These are phyloP conservation scores for Rhabdomys dilectus DNA, from an alignment of 2,113 vertebrate genomes.

Conservation along the genomic window DNA sequence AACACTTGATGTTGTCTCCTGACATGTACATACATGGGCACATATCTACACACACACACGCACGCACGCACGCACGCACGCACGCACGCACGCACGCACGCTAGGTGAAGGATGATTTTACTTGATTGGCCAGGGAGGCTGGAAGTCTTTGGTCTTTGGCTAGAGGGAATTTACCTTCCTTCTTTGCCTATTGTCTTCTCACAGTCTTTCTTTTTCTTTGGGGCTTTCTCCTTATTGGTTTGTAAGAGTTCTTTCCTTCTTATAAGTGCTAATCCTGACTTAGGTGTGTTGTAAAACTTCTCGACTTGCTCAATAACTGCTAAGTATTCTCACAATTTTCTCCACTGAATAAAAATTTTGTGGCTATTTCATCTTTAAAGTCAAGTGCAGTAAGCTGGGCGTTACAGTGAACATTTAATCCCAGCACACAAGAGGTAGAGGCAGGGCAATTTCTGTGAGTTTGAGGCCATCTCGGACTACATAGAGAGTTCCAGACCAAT, in stretches of 20 bases:
- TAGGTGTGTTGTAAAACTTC: not conserved
- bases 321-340: not conserved
- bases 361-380: conserved; percentile 12
- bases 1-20: not conserved
- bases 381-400: not conserved
- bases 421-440: not conserved
- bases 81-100: no score
- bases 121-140: not conserved
- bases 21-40: not conserved
- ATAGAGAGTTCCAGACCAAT: not conserved
- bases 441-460: not conserved
- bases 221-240: not conserved
- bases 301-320: conserved; percentile 22
- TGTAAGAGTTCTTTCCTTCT: not conserved
- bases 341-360: not conserved
- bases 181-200: not conserved
- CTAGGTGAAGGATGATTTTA: not conserved
- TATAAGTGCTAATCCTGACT: not conserved
- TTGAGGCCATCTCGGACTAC: not conserved
- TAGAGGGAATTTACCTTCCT: not conserved
- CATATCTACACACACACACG: not conserved
- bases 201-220: not conserved
- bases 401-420: not conserved
- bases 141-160: not conserved
- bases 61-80: not conserved